Evolutionary conservation across 2,888 invertebrate species (phyloP).

Genomic region (Imbricaverruca yamaguchii): DNA sequence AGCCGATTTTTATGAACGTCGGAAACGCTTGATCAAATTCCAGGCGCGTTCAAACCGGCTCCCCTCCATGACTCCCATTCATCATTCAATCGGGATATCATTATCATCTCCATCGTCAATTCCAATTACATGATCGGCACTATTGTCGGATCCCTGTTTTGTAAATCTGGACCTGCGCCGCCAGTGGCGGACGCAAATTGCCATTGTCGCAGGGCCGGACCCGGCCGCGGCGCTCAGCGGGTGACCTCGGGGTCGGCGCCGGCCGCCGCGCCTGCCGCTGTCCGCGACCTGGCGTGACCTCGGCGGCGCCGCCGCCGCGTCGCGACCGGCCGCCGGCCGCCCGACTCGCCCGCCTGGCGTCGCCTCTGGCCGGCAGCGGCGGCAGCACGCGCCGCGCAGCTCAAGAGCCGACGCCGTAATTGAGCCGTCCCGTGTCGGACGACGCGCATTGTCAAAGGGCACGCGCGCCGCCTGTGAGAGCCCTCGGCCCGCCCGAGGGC

Average conservation of each 20-base stretch:
- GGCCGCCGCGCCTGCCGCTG: too few species aligned
- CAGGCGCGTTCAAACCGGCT: background rate
- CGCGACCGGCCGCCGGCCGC: background rate
- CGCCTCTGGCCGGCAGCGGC: background rate
- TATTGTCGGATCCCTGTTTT: background rate
- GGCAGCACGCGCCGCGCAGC: background rate
- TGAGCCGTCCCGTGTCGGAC: background rate
- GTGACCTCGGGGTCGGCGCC: too few species aligned
- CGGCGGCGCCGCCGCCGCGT: too few species aligned
- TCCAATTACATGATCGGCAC: conserved; percentile 10
- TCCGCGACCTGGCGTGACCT: too few species aligned
- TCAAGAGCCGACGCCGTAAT: background rate
- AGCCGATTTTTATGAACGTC: background rate
- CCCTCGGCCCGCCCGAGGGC: background rate
- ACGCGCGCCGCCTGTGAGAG: background rate
- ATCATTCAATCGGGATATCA: background rate
- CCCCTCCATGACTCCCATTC: background rate
- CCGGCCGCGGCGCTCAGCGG: too few species aligned
- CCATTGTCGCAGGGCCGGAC: too few species aligned
- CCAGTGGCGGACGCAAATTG: too few species aligned
- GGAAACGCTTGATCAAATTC: background rate
- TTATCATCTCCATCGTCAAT: conserved; percentile 12
- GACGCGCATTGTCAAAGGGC: background rate
- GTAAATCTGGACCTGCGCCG: background rate
- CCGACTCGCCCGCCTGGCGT: background rate